These are phyloP conservation scores for Chelonia mydas DNA, from an alignment of 2,797 vertebrate species.

Conservation along the genomic window DNA sequence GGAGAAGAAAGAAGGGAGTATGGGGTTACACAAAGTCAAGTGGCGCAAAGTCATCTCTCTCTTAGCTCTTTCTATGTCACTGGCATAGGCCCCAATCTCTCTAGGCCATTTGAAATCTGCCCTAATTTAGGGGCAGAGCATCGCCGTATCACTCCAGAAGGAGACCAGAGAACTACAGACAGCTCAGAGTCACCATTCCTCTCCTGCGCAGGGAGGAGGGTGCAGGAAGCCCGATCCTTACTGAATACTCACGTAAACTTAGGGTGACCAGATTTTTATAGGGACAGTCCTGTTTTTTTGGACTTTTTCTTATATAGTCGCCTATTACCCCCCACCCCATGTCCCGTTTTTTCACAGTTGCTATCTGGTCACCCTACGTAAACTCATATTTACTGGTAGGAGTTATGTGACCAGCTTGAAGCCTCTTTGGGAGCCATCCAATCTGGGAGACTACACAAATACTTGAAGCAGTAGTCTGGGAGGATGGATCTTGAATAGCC, in stretches of 20 bases:
- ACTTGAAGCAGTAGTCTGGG: not conserved
- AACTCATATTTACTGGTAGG: not conserved
- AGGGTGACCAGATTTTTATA: too few relatives aligned
- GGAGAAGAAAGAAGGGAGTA: not conserved
- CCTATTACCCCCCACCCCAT: too few relatives aligned
- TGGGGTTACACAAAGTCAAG: not conserved
- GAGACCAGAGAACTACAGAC: rapidly evolving
- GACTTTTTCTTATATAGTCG: too few relatives aligned
- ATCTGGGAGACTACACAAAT: not conserved
- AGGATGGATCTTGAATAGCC: not conserved
- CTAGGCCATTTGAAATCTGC: not conserved
- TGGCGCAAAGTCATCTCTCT: not conserved
- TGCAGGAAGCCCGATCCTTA: not conserved
- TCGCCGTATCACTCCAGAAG: not conserved
- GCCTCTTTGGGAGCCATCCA: not conserved
- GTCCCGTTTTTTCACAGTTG: too few relatives aligned
- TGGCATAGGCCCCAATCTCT: not conserved
- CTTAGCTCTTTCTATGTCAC: not conserved
- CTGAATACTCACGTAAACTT: not conserved
- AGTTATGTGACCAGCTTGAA: not conserved
- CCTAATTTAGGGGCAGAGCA: not conserved
- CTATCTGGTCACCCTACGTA: not conserved
- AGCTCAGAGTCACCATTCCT: not conserved
- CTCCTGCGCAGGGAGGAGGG: not conserved
- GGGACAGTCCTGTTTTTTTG: too few relatives aligned